Evolutionary conservation across 2,113 vertebrate species (phyloP).

Genomic region (Vanacampus margaritifer): DNA sequence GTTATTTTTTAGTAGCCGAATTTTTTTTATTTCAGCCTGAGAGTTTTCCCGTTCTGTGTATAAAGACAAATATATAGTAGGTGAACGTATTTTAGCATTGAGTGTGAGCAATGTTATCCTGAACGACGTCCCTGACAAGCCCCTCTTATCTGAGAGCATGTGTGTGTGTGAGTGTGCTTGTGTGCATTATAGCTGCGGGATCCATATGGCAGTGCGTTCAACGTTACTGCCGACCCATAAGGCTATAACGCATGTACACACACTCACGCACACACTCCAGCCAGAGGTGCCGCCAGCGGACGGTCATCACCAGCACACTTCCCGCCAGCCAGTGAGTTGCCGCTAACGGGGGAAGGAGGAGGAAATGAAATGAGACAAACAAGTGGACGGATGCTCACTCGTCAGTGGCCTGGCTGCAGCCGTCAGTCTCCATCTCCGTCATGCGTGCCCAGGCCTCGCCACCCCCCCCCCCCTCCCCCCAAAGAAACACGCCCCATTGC

Average conservation of each 20-base stretch:
- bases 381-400: conserved; percentile 66
- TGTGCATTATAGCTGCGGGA: conserved; percentile 19
- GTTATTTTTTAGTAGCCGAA: no score
- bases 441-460: conserved; percentile 36
- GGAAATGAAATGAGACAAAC: conserved; percentile 58
- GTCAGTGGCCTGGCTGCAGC: conserved; percentile 52
- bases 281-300: conserved; percentile 56
- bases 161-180: background rate
- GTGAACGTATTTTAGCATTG: no score
- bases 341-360: conserved; percentile 25
- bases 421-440: conserved; percentile 59
- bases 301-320: conserved; percentile 36
- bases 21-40: no score
- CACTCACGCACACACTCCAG: conserved; percentile 13
- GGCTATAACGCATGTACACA: conserved; percentile 32
- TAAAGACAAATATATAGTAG: no score
- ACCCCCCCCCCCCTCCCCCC: conserved; percentile 26
- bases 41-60: no score
- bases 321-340: conserved; percentile 29
- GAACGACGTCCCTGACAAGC: no score
- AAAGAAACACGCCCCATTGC: conserved; percentile 51
- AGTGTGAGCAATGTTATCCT: no score
- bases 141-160: background rate
- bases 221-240: conserved; percentile 42
- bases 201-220: conserved; percentile 58